Conservation (phyloP, 2,113 vertebrate genomes). For the Bucco capensis region DNA sequence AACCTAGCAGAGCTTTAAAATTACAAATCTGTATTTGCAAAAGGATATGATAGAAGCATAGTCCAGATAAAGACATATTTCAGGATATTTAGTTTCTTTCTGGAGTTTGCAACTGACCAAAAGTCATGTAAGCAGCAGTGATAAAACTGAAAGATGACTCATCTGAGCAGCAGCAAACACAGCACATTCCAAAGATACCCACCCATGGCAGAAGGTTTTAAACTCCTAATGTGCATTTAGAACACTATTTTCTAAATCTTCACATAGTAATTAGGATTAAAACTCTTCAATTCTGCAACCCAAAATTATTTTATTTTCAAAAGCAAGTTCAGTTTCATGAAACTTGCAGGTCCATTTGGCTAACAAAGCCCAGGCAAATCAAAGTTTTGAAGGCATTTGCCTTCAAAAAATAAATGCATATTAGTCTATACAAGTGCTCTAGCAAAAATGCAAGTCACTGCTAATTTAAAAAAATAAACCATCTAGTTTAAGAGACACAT, state of each 20-base stretch:
- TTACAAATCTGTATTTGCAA: neutral
- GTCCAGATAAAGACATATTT: neutral
- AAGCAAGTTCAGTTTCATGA: neutral
- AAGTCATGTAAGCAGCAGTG: neutral
- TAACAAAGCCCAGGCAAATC: neutral
- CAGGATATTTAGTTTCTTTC: neutral
- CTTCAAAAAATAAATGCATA: neutral
- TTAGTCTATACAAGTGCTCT: neutral
- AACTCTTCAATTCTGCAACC: neutral
- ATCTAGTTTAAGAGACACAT: neutral
- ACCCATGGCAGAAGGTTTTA: neutral
- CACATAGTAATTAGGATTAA: neutral
- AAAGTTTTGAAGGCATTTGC: neutral
- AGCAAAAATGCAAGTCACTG: neutral
- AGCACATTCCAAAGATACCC: neutral
- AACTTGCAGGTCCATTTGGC: neutral
- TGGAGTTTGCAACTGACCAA: neutral
- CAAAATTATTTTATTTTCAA: neutral
- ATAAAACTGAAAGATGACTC: neutral
- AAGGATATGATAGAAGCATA: neutral
- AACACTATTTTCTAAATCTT: neutral
- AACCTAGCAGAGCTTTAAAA: neutral
- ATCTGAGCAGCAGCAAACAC: neutral
- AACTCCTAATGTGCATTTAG: neutral
- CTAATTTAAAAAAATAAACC: neutral